These are phyloP conservation scores for Phrynocephalus forsythii DNA, from an alignment of 2,797 vertebrate genomes.

Conservation along the genomic window DNA sequence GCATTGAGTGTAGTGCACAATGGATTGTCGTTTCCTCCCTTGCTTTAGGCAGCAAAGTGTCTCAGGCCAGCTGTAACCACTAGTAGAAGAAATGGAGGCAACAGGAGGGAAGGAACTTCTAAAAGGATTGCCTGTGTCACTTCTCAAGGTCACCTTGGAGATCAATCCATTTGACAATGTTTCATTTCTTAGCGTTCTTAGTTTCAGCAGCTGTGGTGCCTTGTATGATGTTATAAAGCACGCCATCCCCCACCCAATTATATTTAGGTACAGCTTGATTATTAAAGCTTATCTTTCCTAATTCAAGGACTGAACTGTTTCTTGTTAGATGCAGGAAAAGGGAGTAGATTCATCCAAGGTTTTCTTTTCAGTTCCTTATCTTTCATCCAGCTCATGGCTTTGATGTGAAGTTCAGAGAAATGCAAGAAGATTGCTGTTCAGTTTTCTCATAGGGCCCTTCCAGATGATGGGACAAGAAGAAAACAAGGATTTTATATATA, in stretches of 20 bases:
- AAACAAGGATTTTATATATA: background rate
- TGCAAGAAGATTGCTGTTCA: conserved; percentile 23
- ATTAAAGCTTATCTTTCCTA: conserved; percentile 52
- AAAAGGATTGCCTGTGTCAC: background rate
- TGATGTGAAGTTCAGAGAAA: conserved; percentile 67
- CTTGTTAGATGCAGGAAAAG: conserved; percentile 52
- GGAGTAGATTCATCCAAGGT: conserved; percentile 72
- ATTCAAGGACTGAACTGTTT: conserved; percentile 68
- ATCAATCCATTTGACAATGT: conserved; percentile 4
- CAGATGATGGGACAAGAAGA: background rate
- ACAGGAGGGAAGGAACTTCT: background rate
- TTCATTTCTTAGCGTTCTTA: conserved; percentile 27
- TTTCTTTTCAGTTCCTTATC: conserved; percentile 66
- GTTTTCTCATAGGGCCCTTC: background rate
- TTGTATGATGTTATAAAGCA: background rate
- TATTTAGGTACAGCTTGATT: conserved; percentile 26
- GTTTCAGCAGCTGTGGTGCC: conserved; percentile 26
- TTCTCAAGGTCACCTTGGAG: conserved; percentile 13
- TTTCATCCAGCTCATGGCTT: conserved; percentile 61
- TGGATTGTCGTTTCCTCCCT: background rate
- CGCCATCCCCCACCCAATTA: conserved; percentile 2
- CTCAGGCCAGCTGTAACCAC: background rate
- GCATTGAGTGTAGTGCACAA: background rate
- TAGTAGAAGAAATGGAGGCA: conserved; percentile 10
- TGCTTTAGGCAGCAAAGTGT: background rate